Conservation (phyloP, 2,797 vertebrate species). For the Sebastes alutus region DNA sequence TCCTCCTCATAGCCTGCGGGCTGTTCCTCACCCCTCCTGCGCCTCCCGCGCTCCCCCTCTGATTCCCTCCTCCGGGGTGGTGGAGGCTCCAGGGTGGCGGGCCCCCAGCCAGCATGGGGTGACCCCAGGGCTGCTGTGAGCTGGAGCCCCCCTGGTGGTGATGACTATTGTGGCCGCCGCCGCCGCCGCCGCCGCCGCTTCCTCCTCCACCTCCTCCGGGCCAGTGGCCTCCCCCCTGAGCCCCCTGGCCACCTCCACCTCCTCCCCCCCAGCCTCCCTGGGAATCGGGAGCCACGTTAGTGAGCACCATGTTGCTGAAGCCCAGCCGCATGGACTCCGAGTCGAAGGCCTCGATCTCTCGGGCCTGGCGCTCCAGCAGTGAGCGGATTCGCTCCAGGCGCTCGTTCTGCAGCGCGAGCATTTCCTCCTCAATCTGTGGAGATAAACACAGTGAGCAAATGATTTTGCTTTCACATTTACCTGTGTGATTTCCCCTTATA, state of each 20-base stretch:
- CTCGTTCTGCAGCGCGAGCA: conserved; percentile 96
- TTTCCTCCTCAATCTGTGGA: conserved; percentile 96
- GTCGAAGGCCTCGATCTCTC: conserved; percentile 98
- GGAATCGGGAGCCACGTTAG: conserved; percentile 93
- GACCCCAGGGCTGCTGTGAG: conserved; percentile 91
- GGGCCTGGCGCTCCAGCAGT: conserved; percentile 96
- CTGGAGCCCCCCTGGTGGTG: conserved; percentile 80
- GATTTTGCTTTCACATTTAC: too few species aligned
- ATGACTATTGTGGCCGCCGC: conserved; percentile 69
- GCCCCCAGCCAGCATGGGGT: conserved; percentile 91
- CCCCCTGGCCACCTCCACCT: conserved; percentile 81
- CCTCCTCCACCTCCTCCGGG: conserved; percentile 69
- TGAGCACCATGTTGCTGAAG: conserved; percentile 99
- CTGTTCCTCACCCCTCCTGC: conserved; percentile 94
- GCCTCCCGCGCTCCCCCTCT: conserved; percentile 90
- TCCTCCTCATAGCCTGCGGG: conserved; percentile 96
- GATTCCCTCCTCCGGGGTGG: conserved; percentile 88
- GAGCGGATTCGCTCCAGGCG: conserved; percentile 96
- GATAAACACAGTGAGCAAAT: neutral
- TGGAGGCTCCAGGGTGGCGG: conserved; percentile 97
- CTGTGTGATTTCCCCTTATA: too few species aligned
- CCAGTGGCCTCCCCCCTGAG: conserved; percentile 74
- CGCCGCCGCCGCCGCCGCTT: conserved; percentile 44
- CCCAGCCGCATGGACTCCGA: conserved; percentile 98
- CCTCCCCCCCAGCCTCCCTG: conserved; percentile 90